These are phyloP conservation scores for Lytechinus pictus DNA, from an alignment of 35 echinoderm and acorn worm genomes.

Conservation along the genomic window DNA sequence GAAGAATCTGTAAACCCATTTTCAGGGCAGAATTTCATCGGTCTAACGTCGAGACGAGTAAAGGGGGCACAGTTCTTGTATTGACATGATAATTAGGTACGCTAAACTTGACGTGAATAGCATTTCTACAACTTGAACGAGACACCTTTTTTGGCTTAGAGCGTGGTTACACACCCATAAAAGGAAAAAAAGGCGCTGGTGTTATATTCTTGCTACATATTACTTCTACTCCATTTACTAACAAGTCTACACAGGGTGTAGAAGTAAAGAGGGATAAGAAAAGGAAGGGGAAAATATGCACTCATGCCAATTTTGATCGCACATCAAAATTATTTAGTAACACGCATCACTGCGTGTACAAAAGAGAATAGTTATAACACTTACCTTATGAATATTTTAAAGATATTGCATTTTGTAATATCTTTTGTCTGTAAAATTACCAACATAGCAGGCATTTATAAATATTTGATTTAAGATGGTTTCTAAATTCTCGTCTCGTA, in stretches of 20 bases:
- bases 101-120: not conserved
- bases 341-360: not conserved
- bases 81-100: constrained; percentile 4
- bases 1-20: not conserved
- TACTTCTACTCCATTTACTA: not conserved
- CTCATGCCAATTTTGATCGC: not conserved
- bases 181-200: not conserved
- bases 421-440: no score
- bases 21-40: not conserved
- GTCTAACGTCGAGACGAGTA: not conserved
- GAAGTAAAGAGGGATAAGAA: no score
- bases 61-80: not conserved
- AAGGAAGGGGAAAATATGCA: no score
- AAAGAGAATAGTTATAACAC: not conserved
- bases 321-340: not conserved
- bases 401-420: not conserved
- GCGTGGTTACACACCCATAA: not conserved
- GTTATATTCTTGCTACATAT: not conserved
- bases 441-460: no score
- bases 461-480: no score
- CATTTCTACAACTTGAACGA: not conserved
- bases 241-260: not conserved
- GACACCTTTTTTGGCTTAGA: not conserved
- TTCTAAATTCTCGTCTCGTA: no score
- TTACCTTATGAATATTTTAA: not conserved